These are phyloP conservation scores for Sclerurus mexicanus DNA, from an alignment of 2,113 vertebrate species.

Conservation along the genomic window DNA sequence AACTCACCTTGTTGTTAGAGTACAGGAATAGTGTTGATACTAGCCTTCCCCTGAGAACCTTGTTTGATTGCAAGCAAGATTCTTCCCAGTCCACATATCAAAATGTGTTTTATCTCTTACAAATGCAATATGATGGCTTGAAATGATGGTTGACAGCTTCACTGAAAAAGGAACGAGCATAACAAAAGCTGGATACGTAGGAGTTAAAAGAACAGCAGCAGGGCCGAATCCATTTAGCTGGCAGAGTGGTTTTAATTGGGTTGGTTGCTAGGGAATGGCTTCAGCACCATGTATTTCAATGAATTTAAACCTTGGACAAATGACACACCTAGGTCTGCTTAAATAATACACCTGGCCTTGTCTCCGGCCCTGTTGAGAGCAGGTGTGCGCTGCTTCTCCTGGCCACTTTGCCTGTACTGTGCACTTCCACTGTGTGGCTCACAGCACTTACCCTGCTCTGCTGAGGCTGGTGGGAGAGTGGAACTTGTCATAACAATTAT, in stretches of 20 bases:
- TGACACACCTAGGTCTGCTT: constrained; percentile 11
- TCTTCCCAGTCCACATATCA: not conserved
- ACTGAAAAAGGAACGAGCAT: not conserved
- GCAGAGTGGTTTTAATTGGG: constrained; percentile 67
- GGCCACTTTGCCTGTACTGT: not conserved
- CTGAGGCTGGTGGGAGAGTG: not conserved
- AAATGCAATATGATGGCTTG: not conserved
- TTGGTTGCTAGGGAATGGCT: constrained; percentile 70
- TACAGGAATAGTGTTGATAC: not conserved
- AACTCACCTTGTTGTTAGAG: not conserved
- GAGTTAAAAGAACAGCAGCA: not conserved
- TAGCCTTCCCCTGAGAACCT: not conserved
- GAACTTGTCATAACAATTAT: not conserved
- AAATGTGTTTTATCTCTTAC: not conserved
- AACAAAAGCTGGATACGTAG: not conserved
- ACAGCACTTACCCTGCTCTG: not conserved
- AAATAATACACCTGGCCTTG: not conserved
- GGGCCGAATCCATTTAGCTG: constrained; percentile 48
- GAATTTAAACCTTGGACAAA: constrained; percentile 15
- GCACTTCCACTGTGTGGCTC: not conserved
- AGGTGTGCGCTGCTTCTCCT: not conserved
- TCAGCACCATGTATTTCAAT: not conserved
- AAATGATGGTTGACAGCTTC: not conserved
- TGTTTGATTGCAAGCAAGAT: not conserved
- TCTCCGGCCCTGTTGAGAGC: not conserved